Conservation (phyloP, 1,140 invertebrate genomes). For the Nylanderia fulva region DNA sequence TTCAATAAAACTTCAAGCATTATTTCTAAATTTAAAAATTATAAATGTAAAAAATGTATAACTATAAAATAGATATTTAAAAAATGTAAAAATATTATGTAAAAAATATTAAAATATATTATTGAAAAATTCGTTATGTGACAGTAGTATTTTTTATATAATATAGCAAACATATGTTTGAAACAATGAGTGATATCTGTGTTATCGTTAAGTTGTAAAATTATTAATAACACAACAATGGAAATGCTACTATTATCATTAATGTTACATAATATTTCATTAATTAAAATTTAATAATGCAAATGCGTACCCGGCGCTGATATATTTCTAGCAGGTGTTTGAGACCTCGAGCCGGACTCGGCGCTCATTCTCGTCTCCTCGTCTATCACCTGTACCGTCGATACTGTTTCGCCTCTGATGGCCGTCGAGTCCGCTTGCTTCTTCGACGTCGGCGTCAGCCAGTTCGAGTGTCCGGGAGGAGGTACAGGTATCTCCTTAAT, state of each 20-base stretch:
- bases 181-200: background rate
- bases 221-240: background rate
- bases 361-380: constrained; percentile 96
- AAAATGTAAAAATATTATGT: constrained; percentile 8
- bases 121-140: constrained; percentile 14
- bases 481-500: constrained; percentile 66
- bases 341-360: constrained; percentile 86
- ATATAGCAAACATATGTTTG: background rate
- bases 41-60: constrained; percentile 3
- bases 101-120: constrained; percentile 18
- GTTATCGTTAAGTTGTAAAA: background rate
- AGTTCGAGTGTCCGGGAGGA: constrained; percentile 78
- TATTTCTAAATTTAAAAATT: constrained; percentile 14
- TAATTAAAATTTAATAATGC: constrained; percentile 17
- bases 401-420: constrained; percentile 77
- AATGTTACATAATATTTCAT: constrained; percentile 12
- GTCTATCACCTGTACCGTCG: constrained; percentile 90
- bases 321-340: constrained; percentile 85
- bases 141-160: too few relatives aligned
- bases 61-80: constrained; percentile 5
- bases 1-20: background rate
- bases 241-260: background rate
- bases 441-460: constrained; percentile 82
- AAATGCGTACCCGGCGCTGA: constrained; percentile 75
- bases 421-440: constrained; percentile 70